phyloP scores from a whole-genome alignment of 1,140 invertebrate species.

The Euglossa dilemma region DNA sequence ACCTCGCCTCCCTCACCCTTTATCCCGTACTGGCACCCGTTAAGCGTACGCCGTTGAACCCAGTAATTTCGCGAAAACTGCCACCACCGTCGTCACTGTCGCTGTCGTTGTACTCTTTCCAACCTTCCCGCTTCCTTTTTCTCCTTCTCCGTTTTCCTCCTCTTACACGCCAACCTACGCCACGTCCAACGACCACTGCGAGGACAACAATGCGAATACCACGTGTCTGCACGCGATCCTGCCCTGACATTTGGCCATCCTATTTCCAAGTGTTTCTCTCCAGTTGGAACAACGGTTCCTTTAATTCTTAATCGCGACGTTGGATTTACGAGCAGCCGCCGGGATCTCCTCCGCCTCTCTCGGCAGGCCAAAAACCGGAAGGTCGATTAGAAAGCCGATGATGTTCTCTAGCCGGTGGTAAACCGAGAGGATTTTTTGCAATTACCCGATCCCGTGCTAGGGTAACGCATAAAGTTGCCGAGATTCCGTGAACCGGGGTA shows the following conservation, averaged over 20 bases:
- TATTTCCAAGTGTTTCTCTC: conserved; percentile 9
- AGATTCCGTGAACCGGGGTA: not conserved
- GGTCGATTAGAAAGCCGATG: too few species aligned
- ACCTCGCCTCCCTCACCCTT: not conserved
- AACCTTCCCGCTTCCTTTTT: not conserved
- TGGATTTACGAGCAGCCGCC: not conserved
- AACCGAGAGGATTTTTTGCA: not conserved
- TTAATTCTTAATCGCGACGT: conserved; percentile 31
- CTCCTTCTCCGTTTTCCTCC: conserved; percentile 17
- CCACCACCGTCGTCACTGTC: conserved; percentile 59
- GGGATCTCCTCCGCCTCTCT: not conserved
- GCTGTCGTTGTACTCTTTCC: conserved; percentile 37
- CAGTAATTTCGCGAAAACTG: conserved; percentile 67
- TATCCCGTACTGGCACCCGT: conserved; percentile 29
- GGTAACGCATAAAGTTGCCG: conserved; percentile 9
- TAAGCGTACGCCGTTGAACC: conserved; percentile 53
- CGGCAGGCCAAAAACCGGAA: too few species aligned
- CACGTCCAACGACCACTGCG: conserved; percentile 6
- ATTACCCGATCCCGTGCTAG: not conserved
- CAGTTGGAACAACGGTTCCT: not conserved
- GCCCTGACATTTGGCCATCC: conserved; percentile 44
- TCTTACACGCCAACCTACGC: conserved; percentile 4
- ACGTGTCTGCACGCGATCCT: conserved; percentile 63
- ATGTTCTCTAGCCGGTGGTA: too few species aligned
- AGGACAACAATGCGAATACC: conserved; percentile 50